Evolutionary conservation across 2,888 invertebrate genomes (phyloP).

Genomic region (Biston stratarius): DNA sequence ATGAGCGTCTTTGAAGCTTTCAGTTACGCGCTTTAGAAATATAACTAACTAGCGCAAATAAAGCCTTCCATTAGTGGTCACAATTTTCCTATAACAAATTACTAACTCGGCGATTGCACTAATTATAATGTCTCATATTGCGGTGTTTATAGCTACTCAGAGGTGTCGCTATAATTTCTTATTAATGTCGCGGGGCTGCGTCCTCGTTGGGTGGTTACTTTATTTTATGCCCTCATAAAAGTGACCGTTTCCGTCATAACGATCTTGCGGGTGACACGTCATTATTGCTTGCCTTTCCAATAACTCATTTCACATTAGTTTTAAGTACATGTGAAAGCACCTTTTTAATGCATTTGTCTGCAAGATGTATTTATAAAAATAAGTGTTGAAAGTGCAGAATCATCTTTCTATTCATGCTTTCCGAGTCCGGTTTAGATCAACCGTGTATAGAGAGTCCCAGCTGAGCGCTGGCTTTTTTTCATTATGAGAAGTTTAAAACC

Average conservation of each 20-base stretch:
- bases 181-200: constrained; percentile 56
- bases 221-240: constrained; percentile 68
- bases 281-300: constrained; percentile 28
- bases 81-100: constrained; percentile 31
- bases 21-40: too few species aligned
- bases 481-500: too few species aligned
- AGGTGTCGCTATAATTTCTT: constrained; percentile 44
- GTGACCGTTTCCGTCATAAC: constrained; percentile 63
- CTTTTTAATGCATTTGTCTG: too few species aligned
- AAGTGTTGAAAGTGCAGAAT: too few species aligned
- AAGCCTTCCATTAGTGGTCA: background rate
- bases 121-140: constrained; percentile 40
- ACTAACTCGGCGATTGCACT: constrained; percentile 18
- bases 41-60: background rate
- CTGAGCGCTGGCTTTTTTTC: too few species aligned
- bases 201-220: constrained; percentile 54
- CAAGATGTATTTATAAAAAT: too few species aligned
- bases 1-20: too few species aligned
- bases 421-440: too few species aligned
- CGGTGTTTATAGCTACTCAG: constrained; percentile 43
- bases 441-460: too few species aligned
- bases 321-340: too few species aligned
- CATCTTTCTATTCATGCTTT: too few species aligned
- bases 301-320: constrained; percentile 13
- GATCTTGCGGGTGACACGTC: constrained; percentile 40